phyloP scores from a whole-genome alignment of 2,888 invertebrate species.

The Leucoptera coffeella region DNA sequence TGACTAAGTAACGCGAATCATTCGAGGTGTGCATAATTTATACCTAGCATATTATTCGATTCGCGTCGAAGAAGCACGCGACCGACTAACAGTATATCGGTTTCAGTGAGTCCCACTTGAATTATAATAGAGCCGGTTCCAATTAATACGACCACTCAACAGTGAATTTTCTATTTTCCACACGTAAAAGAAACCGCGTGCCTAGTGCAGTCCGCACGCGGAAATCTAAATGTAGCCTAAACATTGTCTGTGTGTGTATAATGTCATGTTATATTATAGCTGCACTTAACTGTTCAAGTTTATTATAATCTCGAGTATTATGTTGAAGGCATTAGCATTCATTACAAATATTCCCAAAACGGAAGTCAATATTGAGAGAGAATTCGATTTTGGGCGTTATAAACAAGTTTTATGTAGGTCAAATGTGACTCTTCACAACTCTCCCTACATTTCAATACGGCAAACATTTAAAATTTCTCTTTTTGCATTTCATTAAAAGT shows the following conservation, averaged over 20 bases:
- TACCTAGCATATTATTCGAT: constrained; percentile 17
- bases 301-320: no score
- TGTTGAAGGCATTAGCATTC: no score
- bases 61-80: constrained; percentile 37
- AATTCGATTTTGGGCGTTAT: no score
- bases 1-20: constrained; percentile 1
- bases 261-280: no score
- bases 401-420: constrained; percentile 43
- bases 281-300: no score
- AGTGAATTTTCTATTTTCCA: constrained; percentile 52
- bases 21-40: constrained; percentile 5
- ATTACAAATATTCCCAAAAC: no score
- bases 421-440: constrained; percentile 33
- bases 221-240: constrained; percentile 45
- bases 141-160: constrained; percentile 49
- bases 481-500: constrained; percentile 48
- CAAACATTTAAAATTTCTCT: constrained; percentile 51
- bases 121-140: constrained; percentile 37
- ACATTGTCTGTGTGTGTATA: no score
- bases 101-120: constrained; percentile 28
- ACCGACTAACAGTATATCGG: constrained; percentile 35
- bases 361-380: constrained; percentile 3
- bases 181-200: constrained; percentile 50
- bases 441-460: constrained; percentile 41
- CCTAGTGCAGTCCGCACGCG: constrained; percentile 21